Conservation (phyloP, 1,140 invertebrate genomes). For the Pseudomyrmex concolor region DNA sequence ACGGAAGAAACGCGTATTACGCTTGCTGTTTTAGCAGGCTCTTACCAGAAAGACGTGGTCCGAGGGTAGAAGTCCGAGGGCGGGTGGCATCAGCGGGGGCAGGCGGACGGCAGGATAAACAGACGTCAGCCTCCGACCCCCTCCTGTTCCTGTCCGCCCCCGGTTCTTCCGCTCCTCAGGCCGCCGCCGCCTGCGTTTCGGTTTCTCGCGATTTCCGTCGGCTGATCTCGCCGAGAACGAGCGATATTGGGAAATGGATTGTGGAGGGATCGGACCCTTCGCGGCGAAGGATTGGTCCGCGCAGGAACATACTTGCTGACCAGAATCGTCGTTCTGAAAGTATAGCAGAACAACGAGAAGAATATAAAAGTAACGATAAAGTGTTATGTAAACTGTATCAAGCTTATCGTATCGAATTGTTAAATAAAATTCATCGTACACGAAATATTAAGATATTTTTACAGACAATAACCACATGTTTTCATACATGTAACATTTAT, state of each 20-base stretch:
- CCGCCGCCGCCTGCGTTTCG: slow-evolving; percentile 84
- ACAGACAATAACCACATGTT: too few relatives aligned
- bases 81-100: slow-evolving; percentile 84
- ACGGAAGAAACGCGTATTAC: slow-evolving; percentile 5
- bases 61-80: slow-evolving; percentile 85
- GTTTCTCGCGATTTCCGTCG: slow-evolving; percentile 77
- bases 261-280: slow-evolving; percentile 72
- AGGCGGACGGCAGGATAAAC: slow-evolving; percentile 83
- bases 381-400: too few relatives aligned
- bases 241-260: slow-evolving; percentile 76
- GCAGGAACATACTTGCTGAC: slow-evolving; percentile 79
- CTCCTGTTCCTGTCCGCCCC: slow-evolving; percentile 83
- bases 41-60: slow-evolving; percentile 85
- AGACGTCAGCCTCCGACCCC: slow-evolving; percentile 83
- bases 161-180: slow-evolving; percentile 84
- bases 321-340: slow-evolving; percentile 81
- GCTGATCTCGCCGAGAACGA: slow-evolving; percentile 65
- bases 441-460: too few relatives aligned
- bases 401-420: neutral
- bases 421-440: too few relatives aligned
- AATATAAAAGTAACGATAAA: slow-evolving; percentile 52
- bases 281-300: slow-evolving; percentile 77
- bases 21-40: slow-evolving; percentile 69
- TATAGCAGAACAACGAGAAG: slow-evolving; percentile 71
- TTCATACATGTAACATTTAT: too few relatives aligned